Evolutionary conservation across 2,888 invertebrate genomes (phyloP).

Genomic region (Plagodis pulveraria): DNA sequence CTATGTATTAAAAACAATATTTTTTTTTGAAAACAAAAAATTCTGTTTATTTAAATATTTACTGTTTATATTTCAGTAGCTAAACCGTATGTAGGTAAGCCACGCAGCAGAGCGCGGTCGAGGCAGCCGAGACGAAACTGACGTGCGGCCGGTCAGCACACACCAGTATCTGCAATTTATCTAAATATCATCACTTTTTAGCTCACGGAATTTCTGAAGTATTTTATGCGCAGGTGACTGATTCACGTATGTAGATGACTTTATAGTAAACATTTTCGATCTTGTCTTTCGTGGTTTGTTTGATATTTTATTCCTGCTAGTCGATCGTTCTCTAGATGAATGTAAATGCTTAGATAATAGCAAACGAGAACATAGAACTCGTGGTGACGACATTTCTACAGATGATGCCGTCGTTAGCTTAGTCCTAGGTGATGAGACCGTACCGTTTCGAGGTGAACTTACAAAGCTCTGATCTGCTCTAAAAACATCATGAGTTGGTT

Average conservation of each 20-base stretch:
- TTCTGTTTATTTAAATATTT: too few species aligned
- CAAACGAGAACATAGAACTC: constrained; percentile 60
- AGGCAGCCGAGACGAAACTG: too few species aligned
- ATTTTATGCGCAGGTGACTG: constrained; percentile 63
- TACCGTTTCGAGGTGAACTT: constrained; percentile 64
- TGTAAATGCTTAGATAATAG: constrained; percentile 49
- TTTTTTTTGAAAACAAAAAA: too few species aligned
- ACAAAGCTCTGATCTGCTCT: constrained; percentile 63
- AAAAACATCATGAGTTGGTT: constrained; percentile 50
- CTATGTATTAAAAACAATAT: too few species aligned
- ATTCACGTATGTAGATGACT: constrained; percentile 51
- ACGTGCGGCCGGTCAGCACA: too few species aligned
- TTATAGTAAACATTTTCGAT: constrained; percentile 49
- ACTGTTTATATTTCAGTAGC: too few species aligned
- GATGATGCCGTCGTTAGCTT: constrained; percentile 59
- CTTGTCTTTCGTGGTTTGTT: constrained; percentile 30
- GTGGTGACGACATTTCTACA: constrained; percentile 54
- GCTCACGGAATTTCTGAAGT: constrained; percentile 62
- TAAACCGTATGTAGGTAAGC: too few species aligned
- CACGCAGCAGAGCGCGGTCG: too few species aligned
- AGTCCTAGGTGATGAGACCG: constrained; percentile 50
- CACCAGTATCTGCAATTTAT: background rate
- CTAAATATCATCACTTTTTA: constrained; percentile 52
- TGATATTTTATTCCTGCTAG: constrained; percentile 36
- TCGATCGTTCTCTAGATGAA: constrained; percentile 45